Base-by-base conservation (phyloP, 2,797 vertebrate species). In the Neopelma chrysocephalum region DNA sequence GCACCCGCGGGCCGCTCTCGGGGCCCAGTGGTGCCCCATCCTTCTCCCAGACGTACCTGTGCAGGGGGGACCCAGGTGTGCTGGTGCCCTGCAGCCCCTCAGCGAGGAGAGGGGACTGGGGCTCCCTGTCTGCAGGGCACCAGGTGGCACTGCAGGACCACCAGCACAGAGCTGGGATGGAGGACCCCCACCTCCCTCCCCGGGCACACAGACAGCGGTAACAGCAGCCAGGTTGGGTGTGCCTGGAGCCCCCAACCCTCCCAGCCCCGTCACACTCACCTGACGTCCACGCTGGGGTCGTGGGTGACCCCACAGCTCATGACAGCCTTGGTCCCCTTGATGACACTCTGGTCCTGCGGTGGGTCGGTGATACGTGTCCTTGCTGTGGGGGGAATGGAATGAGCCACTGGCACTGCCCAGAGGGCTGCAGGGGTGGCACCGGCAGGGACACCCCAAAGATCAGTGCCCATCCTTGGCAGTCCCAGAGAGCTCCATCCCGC, bases 311-410 rank as follows among this genome's bases (percentile, higher is more conserved):
- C 99, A 0, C 99, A 99, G 95, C 98, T 98, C 99, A 99, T 98
- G 51, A 98, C 97, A 12, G 99, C 99, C 94, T 99, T 99, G 79
- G 99, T 99, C 12, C 99, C 99, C 95, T 99, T 99, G 98, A 99
- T 99, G 97, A 99, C 99, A 1, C 99, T 99, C 98, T 99, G 99
- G 97, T 99, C 98, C 96, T 98, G 98, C 0, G 99, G 99, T 0
- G 99, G 99, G 81, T 96, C 98, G 5, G 98, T 99, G 95, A 99
- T 99, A 5, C 98, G 98, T 5, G 99, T 99, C 79, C 99, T 99
- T 50, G 99, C 99, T 99, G 97, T 0, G 14, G 87, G 16, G 17
- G 83, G 23, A 36, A 80, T 5, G 31, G 53, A 60, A 16, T 11
- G 77, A 89, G 64, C 12, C 60, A 31, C 15, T 1, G 1, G 77